phyloP scores from a whole-genome alignment of 2,113 vertebrate species.

The Charadrius vociferus region DNA sequence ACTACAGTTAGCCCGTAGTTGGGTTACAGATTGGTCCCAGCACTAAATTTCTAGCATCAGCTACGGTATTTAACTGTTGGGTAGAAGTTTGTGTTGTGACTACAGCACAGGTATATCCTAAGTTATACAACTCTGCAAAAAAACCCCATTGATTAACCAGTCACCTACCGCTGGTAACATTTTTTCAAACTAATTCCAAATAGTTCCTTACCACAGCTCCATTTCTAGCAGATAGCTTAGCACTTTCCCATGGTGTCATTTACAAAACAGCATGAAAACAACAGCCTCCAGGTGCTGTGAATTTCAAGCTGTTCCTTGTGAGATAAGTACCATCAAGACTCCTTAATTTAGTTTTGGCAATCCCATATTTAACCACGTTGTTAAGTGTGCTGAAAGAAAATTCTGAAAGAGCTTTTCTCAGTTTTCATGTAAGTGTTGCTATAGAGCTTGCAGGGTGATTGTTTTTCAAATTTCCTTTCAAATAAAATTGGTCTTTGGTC shows the following conservation, averaged over 20 bases:
- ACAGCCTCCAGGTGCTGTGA: conserved; percentile 21
- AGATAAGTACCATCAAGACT: conserved; percentile 46
- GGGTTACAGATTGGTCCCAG: not conserved
- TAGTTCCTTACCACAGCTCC: not conserved
- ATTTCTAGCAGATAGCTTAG: conserved; percentile 28
- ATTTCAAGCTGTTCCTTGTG: conserved; percentile 20
- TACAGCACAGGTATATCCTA: not conserved
- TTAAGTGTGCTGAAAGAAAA: conserved; percentile 10
- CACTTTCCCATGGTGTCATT: conserved; percentile 17
- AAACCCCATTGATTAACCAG: not conserved
- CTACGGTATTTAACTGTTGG: not conserved
- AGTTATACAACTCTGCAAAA: not conserved
- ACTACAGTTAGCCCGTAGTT: accelerated
- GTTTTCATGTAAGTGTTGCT: conserved; percentile 23
- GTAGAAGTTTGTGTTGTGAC: not conserved
- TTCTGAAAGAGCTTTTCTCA: conserved; percentile 10
- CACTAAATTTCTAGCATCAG: not conserved
- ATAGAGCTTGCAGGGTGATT: not conserved
- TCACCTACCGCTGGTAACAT: not conserved
- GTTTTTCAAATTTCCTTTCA: not conserved
- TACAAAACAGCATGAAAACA: conserved; percentile 34
- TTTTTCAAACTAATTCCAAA: not conserved
- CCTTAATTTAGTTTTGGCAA: conserved; percentile 17
- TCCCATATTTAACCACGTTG: conserved; percentile 23
- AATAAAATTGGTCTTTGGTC: not conserved